Evolutionary conservation across 1,140 invertebrate genomes (phyloP).

Genomic region (Aphelinus certus): DNA sequence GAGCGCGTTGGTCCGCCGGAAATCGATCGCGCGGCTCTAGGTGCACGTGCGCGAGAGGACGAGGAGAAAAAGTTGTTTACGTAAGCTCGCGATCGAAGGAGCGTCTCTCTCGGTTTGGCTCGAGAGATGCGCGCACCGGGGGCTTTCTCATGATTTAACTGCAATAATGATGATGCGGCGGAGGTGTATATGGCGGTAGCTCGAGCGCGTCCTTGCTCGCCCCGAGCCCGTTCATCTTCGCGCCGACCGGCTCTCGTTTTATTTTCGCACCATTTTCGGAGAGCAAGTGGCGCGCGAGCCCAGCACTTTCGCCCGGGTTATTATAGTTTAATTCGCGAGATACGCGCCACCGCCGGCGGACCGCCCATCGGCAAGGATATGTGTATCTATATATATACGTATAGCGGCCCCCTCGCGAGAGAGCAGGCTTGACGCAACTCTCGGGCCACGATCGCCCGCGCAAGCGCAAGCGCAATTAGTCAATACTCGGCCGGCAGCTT

Average conservation of each 20-base stretch:
- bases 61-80: no score
- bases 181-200: neutral
- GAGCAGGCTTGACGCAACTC: neutral
- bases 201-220: neutral
- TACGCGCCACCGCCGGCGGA: neutral
- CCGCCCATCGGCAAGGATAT: no score
- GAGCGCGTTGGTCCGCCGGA: no score
- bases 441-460: conserved; percentile 4
- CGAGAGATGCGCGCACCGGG: no score
- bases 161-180: neutral
- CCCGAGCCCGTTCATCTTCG: neutral
- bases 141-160: neutral
- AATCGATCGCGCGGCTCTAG: no score
- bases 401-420: no score
- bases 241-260: conserved; percentile 1
- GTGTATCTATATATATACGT: no score
- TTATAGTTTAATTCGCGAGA: conserved; percentile 32
- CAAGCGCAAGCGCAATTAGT: neutral
- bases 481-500: no score
- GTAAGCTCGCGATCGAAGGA: no score
- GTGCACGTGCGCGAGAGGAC: no score
- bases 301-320: conserved; percentile 28
- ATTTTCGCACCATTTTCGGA: conserved; percentile 28
- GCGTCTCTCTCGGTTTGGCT: no score
- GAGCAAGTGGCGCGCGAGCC: conserved; percentile 11